Evolutionary conservation across 2,888 invertebrate species (phyloP), one percentile per base, ranked within the genome.

Genomic region (Sinelater perroti): DNA sequence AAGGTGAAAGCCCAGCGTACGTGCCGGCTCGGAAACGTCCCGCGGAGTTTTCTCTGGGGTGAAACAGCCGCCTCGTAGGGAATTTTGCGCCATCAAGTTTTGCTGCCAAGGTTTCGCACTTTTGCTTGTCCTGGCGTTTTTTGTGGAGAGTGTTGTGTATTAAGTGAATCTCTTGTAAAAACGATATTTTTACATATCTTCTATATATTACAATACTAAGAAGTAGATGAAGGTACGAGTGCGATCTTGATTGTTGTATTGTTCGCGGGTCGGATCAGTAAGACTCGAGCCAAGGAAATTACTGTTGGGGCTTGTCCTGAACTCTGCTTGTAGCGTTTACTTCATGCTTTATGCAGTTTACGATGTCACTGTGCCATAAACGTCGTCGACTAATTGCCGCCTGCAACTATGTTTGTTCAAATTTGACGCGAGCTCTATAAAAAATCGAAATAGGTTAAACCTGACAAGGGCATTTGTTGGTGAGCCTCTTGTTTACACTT

Each of bases 151-250:
- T 73, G 70, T 73, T 74, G 72, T 73, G 70, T 69, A 72, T 67
- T 64, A 60, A 70, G 70, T 67, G 67, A 70, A 69, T 67, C 57
- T 64, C 63, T 61, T 56, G 55, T 62, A 57, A 63, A 64, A 57
- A 62, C 68, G 65, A 70, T 71, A 70, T 71, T 72, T 70, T 71
- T 72, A 73, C 70, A 73, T 75, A 74, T 74, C 72, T 69, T 56
- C 69, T 67, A 66, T 69, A 71, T 71, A 69, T 70, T 67, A 66
- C 68, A 68, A 64, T 68, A 72, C 69, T 70, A 65, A 72, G 75
- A 70, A 74, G 75, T 77, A 76, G 77, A 77, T 77, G 77, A 77
- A 76, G 77, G 77, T 77, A 72, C 71, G 50, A 63, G 24, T 35
- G 13, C 26, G 17, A 17, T 11, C 14, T n/a, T 21, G 21, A 28